These are phyloP conservation scores for Drosophila mercatorum DNA, from an alignment of 2,888 invertebrate genomes.

Conservation along the genomic window DNA sequence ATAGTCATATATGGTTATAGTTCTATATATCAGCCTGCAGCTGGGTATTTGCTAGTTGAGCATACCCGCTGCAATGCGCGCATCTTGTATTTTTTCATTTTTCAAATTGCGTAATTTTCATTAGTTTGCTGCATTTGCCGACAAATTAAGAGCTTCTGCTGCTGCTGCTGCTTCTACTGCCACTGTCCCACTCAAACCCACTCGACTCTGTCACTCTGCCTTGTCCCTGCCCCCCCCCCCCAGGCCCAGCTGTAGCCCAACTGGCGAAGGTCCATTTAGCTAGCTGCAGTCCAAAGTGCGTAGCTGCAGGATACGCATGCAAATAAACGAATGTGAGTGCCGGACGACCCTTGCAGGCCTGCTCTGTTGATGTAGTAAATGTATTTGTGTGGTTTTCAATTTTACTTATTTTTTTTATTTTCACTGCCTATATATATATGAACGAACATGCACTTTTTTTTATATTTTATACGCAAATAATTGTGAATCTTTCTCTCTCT, in stretches of 20 bases:
- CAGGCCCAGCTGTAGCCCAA: background rate
- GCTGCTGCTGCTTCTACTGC: slow-evolving; percentile 34
- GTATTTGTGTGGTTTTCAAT: slow-evolving; percentile 73
- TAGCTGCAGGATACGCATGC: slow-evolving; percentile 74
- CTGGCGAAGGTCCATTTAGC: slow-evolving; percentile 25
- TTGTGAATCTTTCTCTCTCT: slow-evolving; percentile 69
- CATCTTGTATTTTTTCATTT: slow-evolving; percentile 53
- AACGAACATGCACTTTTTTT: slow-evolving; percentile 33
- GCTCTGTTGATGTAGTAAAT: slow-evolving; percentile 57
- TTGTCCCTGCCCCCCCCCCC: background rate
- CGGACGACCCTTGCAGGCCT: slow-evolving; percentile 63
- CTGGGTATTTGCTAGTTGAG: slow-evolving; percentile 6
- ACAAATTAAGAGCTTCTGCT: slow-evolving; percentile 72
- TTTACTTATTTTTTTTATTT: slow-evolving; percentile 39
- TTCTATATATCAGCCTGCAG: too few species aligned
- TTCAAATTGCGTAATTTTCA: slow-evolving; percentile 81
- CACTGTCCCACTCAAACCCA: slow-evolving; percentile 23
- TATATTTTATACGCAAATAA: slow-evolving; percentile 74
- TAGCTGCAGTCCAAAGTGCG: slow-evolving; percentile 63
- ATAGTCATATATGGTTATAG: too few species aligned
- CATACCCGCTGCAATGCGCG: background rate
- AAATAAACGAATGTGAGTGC: slow-evolving; percentile 50
- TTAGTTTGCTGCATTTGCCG: slow-evolving; percentile 78
- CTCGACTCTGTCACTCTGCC: slow-evolving; percentile 15
- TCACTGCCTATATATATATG: slow-evolving; percentile 1